phyloP scores from a whole-genome alignment of 2,888 invertebrate species.

The Caenorhabditis auriculariae region DNA sequence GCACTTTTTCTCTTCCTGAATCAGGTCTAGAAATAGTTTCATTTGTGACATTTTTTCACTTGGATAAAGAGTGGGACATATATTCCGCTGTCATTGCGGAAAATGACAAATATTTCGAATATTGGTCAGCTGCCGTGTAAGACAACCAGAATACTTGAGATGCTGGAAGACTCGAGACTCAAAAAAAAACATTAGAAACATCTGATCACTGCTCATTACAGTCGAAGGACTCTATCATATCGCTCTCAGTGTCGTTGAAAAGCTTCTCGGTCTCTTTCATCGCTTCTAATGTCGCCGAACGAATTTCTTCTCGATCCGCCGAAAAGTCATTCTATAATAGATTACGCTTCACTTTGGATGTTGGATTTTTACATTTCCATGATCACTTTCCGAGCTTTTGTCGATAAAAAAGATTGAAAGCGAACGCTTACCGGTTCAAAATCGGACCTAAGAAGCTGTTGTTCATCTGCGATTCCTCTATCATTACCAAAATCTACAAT shows the following conservation, averaged over 20 bases:
- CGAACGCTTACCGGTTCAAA: too few species aligned
- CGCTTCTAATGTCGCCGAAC: constrained; percentile 35
- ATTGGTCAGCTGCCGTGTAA: constrained; percentile 43
- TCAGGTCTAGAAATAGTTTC: background rate
- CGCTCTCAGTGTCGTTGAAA: constrained; percentile 48
- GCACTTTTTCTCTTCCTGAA: constrained; percentile 22
- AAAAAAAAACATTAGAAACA: constrained; percentile 6
- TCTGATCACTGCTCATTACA: constrained; percentile 6
- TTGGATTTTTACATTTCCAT: background rate
- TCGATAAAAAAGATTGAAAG: background rate
- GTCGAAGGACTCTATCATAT: constrained; percentile 24
- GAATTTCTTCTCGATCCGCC: too few species aligned
- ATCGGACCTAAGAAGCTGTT: too few species aligned
- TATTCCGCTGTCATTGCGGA: constrained; percentile 53
- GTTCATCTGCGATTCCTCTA: too few species aligned
- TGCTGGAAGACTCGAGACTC: constrained; percentile 3
- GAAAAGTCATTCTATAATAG: too few species aligned
- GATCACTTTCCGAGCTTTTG: background rate
- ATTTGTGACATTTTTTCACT: constrained; percentile 7
- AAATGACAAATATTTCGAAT: constrained; percentile 58
- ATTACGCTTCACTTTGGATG: constrained; percentile 2
- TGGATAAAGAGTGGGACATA: constrained; percentile 29
- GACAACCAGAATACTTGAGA: constrained; percentile 46
- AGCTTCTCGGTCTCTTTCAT: constrained; percentile 32
- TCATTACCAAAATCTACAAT: too few species aligned